phyloP scores from a whole-genome alignment of 2,888 invertebrate species.

The Ethmia dodecea region DNA sequence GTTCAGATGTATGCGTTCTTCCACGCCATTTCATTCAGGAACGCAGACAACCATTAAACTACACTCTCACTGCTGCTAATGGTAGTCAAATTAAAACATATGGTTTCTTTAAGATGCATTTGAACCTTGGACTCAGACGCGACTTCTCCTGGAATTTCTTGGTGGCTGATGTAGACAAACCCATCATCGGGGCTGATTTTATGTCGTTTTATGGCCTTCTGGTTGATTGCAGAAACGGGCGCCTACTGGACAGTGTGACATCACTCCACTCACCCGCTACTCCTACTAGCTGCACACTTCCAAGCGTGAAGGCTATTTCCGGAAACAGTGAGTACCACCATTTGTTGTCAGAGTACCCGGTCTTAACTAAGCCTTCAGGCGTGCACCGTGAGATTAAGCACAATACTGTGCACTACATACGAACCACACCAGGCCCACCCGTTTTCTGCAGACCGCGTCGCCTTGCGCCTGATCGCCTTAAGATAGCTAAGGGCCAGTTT shows the following conservation, averaged over 20 bases:
- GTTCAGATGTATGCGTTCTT: conserved; percentile 13
- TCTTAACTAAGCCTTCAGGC: conserved; percentile 9
- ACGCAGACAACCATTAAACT: neutral
- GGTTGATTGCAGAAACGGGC: conserved; percentile 11
- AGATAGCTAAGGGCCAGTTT: conserved; percentile 10
- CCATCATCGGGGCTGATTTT: conserved; percentile 14
- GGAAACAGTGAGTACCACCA: conserved; percentile 4
- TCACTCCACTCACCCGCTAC: neutral
- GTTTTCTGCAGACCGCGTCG: conserved; percentile 11
- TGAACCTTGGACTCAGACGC: conserved; percentile 9
- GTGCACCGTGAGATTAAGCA: conserved; percentile 4
- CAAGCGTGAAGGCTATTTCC: neutral
- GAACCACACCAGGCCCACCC: conserved; percentile 14
- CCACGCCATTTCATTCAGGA: neutral
- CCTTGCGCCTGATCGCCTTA: conserved; percentile 12
- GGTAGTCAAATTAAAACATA: conserved; percentile 2
- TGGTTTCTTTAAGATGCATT: conserved; percentile 1
- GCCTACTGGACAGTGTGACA: conserved; percentile 11
- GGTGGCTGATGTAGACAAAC: conserved; percentile 10
- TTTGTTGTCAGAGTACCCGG: conserved; percentile 6
- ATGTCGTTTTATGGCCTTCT: conserved; percentile 8
- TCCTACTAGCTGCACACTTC: neutral
- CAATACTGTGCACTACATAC: conserved; percentile 16
- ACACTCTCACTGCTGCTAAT: conserved; percentile 6
- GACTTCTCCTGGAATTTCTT: conserved; percentile 9